These are phyloP conservation scores for Eurytemora carolleeae DNA, from an alignment of 1,140 invertebrate species.

Conservation along the genomic window DNA sequence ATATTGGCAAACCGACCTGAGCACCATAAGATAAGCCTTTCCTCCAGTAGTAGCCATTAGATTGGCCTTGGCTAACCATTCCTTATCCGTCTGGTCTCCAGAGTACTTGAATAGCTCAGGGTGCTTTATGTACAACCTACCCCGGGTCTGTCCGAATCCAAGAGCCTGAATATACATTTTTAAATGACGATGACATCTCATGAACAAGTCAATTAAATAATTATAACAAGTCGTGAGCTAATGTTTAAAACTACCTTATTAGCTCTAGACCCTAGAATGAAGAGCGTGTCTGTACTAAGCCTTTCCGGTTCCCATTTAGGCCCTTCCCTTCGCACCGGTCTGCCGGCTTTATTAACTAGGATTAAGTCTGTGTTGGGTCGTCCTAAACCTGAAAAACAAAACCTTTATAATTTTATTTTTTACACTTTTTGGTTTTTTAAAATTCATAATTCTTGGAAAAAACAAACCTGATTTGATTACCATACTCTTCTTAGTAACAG, in stretches of 20 bases:
- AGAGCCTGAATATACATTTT: constrained; percentile 35
- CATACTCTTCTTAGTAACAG: constrained; percentile 1
- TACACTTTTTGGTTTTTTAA: too few species aligned
- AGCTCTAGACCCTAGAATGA: constrained; percentile 49
- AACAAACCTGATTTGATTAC: constrained; percentile 8
- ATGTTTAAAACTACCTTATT: constrained; percentile 24
- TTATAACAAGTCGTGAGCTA: constrained; percentile 6
- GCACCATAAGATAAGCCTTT: constrained; percentile 54
- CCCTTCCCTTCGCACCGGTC: constrained; percentile 29
- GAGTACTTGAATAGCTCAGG: constrained; percentile 52
- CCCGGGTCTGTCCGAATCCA: constrained; percentile 49
- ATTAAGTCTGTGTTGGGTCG: constrained; percentile 13
- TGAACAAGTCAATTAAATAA: background rate
- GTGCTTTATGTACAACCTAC: constrained; percentile 52
- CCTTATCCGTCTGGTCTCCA: constrained; percentile 57
- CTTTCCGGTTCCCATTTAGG: constrained; percentile 52
- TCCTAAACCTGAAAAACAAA: background rate
- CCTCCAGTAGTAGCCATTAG: constrained; percentile 51
- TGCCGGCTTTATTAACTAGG: constrained; percentile 18
- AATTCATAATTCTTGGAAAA: too few species aligned
- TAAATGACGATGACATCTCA: background rate
- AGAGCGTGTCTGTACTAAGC: constrained; percentile 42
- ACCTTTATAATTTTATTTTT: constrained; percentile 11
- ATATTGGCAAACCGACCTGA: too few species aligned
- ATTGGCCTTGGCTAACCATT: constrained; percentile 53